Conservation (phyloP, 2,113 vertebrate genomes). For the Rhombomys opimus region DNA sequence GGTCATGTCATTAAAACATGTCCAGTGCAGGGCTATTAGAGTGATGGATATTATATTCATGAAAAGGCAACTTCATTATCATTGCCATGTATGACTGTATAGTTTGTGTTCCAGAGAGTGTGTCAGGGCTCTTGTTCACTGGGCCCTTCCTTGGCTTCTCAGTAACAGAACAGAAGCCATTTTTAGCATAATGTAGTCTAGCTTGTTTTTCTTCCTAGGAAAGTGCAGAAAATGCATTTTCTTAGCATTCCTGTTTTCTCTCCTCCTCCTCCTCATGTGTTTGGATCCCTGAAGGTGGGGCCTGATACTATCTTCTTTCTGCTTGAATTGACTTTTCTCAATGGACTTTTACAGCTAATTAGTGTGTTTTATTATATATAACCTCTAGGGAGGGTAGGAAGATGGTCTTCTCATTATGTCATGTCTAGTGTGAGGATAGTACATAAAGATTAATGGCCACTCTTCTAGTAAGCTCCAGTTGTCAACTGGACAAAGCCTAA, state of each 20-base stretch:
- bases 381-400: neutral
- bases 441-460: neutral
- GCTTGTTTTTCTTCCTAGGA: neutral
- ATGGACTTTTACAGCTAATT: neutral
- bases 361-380: constrained; percentile 8
- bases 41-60: constrained; percentile 68
- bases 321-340: constrained; percentile 29
- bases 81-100: constrained; percentile 16
- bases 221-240: neutral
- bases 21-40: constrained; percentile 61
- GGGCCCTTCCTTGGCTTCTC: neutral
- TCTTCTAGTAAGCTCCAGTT: neutral
- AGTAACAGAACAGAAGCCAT: neutral
- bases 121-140: neutral
- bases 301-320: neutral
- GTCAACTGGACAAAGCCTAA: neutral
- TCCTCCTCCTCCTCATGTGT: neutral
- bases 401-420: constrained; percentile 11
- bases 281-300: neutral
- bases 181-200: neutral
- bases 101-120: neutral
- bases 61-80: constrained; percentile 59
- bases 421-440: neutral
- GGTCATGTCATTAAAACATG: constrained; percentile 73
- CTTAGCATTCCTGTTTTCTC: neutral